Evolutionary conservation across 1,140 invertebrate species (phyloP).

Genomic region (Apis dorsata): DNA sequence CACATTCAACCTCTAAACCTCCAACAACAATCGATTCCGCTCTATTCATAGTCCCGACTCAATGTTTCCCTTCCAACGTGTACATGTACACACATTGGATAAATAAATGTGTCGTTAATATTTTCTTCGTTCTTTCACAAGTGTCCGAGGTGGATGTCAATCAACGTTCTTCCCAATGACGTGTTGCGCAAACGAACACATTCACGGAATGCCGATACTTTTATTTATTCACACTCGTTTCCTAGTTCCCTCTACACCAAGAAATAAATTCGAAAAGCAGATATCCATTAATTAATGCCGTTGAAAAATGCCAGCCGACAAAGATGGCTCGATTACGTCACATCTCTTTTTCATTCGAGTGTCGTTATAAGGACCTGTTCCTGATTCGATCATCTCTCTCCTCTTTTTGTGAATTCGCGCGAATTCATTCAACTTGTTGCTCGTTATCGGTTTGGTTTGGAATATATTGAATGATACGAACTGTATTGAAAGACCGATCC

Average conservation of each 20-base stretch:
- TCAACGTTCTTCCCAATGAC: background rate
- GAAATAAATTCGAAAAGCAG: background rate
- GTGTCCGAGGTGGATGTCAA: background rate
- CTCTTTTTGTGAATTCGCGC: background rate
- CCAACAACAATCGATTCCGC: background rate
- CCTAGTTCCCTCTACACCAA: background rate
- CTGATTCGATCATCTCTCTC: background rate
- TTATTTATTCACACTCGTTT: background rate
- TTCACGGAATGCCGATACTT: background rate
- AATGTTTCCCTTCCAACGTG: background rate
- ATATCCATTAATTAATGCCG: background rate
- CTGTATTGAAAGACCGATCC: background rate
- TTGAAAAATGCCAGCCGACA: background rate
- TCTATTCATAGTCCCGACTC: background rate
- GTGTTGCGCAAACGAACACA: background rate
- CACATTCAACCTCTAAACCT: background rate
- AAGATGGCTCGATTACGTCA: slow-evolving; percentile 3
- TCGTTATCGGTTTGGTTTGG: slow-evolving; percentile 3
- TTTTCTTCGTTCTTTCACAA: background rate
- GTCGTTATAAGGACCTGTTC: background rate
- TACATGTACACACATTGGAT: no score
- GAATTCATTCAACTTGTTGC: background rate
- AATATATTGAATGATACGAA: background rate
- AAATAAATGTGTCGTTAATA: background rate
- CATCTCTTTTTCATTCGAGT: background rate